phyloP scores from a whole-genome alignment of 2,888 invertebrate species.

The Pelosia muscerda region DNA sequence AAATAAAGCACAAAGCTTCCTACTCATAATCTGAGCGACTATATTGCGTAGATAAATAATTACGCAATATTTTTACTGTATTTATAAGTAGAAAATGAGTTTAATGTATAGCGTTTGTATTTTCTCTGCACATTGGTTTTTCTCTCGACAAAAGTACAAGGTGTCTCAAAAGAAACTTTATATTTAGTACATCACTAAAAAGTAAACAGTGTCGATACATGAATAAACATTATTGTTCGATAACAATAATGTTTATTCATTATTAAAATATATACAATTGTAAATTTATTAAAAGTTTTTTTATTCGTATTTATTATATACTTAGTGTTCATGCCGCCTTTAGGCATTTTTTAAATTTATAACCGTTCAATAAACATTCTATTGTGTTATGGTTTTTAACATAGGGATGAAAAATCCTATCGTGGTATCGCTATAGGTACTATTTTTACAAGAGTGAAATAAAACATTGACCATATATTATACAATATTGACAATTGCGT shows the following conservation, averaged over 20 bases:
- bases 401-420: not conserved
- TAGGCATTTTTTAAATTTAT: not conserved
- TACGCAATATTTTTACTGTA: not conserved
- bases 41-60: constrained; percentile 1
- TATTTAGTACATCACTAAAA: no score
- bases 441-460: no score
- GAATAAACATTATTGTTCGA: no score
- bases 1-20: not conserved
- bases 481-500: not conserved
- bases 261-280: no score
- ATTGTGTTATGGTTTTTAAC: not conserved
- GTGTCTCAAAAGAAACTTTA: no score
- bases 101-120: not conserved
- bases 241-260: no score
- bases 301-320: no score
- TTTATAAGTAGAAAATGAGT: not conserved
- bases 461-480: not conserved
- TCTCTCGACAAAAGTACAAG: not conserved
- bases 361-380: not conserved
- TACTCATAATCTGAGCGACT: not conserved
- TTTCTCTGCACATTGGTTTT: not conserved
- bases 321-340: not conserved
- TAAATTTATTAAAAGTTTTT: no score
- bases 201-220: no score
- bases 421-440: not conserved